phyloP scores from a whole-genome alignment of 2,113 vertebrate species.

The Mugil cephalus region DNA sequence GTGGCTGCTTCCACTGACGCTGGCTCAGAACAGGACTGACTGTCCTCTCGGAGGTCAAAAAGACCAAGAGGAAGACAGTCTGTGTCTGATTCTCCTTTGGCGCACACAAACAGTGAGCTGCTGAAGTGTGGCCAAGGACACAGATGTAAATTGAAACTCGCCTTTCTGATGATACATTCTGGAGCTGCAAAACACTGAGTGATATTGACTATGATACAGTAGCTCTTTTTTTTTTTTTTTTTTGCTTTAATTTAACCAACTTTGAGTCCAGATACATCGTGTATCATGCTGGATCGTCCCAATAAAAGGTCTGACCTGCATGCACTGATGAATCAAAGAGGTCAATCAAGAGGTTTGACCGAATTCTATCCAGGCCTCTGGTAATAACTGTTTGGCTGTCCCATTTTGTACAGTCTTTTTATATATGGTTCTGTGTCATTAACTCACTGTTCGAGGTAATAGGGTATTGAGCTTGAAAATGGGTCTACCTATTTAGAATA shows the following conservation, averaged over 20 bases:
- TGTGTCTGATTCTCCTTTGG: not conserved
- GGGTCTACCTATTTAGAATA: constrained; percentile 39
- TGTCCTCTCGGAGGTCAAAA: constrained; percentile 21
- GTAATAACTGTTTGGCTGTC: constrained; percentile 2
- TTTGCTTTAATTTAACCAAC: too few relatives aligned
- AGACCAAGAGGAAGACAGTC: not conserved
- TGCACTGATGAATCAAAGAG: constrained; percentile 19
- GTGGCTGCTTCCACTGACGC: not conserved
- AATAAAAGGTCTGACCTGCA: not conserved
- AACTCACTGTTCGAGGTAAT: constrained; percentile 45
- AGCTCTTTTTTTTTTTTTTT: too few relatives aligned
- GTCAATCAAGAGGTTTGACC: constrained; percentile 36
- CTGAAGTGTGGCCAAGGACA: constrained; percentile 24
- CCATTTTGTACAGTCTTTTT: constrained; percentile 34
- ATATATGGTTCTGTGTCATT: constrained; percentile 49
- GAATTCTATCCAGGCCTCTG: constrained; percentile 27
- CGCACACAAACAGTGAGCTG: constrained; percentile 3
- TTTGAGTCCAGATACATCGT: not conserved
- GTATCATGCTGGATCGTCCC: not conserved
- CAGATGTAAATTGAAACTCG: not conserved
- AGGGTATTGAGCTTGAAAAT: constrained; percentile 23
- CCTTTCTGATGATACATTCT: not conserved
- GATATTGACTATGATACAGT: too few relatives aligned
- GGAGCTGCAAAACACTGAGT: not conserved
- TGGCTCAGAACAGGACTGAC: not conserved